These are phyloP conservation scores for Onychostoma macrolepis DNA, from an alignment of 2,113 vertebrate species.

Conservation along the genomic window DNA sequence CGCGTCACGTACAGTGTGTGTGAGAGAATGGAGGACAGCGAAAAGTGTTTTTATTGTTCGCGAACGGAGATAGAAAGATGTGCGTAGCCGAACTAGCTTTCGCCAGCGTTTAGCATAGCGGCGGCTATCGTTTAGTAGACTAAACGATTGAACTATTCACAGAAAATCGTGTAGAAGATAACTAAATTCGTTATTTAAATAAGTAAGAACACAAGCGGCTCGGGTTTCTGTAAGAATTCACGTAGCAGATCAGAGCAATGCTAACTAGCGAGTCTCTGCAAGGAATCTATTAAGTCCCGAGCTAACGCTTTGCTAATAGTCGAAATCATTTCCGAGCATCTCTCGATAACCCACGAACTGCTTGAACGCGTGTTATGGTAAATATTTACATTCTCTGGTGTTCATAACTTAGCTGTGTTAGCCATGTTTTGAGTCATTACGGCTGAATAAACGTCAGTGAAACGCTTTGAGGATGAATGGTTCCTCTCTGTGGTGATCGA, in stretches of 20 bases:
- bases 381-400: conserved; percentile 1
- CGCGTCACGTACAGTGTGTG: not conserved
- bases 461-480: conserved; percentile 41
- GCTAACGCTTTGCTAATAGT: conserved; percentile 21
- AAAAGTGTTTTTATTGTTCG: conserved; percentile 42
- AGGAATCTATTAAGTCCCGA: conserved; percentile 29
- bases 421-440: conserved; percentile 19
- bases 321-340: conserved; percentile 1
- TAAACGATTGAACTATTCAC: not conserved
- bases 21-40: not conserved
- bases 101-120: conserved; percentile 23
- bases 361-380: not conserved
- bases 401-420: not conserved
- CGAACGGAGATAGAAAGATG: conserved; percentile 27
- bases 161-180: not conserved
- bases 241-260: conserved; percentile 5
- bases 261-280: conserved; percentile 18
- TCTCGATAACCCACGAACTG: not conserved
- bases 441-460: conserved; percentile 21
- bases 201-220: not conserved
- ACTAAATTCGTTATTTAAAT: not conserved
- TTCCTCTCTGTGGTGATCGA: conserved; percentile 12
- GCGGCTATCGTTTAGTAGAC: not conserved
- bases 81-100: conserved; percentile 39
- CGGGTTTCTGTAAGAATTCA: not conserved